Conservation (phyloP, 2,888 invertebrate genomes). For the Amiota mariae region DNA sequence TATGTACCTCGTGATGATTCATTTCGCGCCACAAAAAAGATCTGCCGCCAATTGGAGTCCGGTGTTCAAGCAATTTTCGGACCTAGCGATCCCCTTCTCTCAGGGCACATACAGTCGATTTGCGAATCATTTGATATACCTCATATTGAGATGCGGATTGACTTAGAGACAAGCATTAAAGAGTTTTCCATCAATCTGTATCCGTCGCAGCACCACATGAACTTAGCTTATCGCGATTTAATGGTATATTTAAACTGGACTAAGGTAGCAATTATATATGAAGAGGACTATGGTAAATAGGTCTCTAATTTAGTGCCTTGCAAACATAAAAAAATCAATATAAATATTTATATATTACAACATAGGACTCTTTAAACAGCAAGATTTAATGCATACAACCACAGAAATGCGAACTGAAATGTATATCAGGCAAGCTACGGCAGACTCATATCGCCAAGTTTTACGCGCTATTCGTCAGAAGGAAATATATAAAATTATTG, state of each 20-base stretch:
- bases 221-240: conserved; percentile 88
- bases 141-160: conserved; percentile 85
- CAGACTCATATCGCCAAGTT: conserved; percentile 80
- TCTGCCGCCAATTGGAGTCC: conserved; percentile 79
- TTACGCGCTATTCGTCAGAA: conserved; percentile 84
- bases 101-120: conserved; percentile 89
- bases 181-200: conserved; percentile 91
- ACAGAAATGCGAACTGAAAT: conserved; percentile 78
- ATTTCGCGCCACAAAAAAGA: conserved; percentile 91
- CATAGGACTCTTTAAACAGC: conserved; percentile 86
- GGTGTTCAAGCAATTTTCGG: conserved; percentile 84
- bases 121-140: conserved; percentile 93
- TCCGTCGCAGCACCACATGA: conserved; percentile 87
- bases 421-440: conserved; percentile 85
- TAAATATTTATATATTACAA: conserved; percentile 19
- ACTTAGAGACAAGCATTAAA: conserved; percentile 75
- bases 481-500: conserved; percentile 88
- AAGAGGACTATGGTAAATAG: conserved; percentile 88
- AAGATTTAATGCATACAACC: conserved; percentile 85
- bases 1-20: conserved; percentile 92
- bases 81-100: conserved; percentile 86
- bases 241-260: conserved; percentile 94
- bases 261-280: conserved; percentile 92
- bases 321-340: neutral
- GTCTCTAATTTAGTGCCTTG: neutral